These are phyloP conservation scores for Scartelaos histophorus DNA, from an alignment of 2,113 vertebrate genomes.

Conservation along the genomic window DNA sequence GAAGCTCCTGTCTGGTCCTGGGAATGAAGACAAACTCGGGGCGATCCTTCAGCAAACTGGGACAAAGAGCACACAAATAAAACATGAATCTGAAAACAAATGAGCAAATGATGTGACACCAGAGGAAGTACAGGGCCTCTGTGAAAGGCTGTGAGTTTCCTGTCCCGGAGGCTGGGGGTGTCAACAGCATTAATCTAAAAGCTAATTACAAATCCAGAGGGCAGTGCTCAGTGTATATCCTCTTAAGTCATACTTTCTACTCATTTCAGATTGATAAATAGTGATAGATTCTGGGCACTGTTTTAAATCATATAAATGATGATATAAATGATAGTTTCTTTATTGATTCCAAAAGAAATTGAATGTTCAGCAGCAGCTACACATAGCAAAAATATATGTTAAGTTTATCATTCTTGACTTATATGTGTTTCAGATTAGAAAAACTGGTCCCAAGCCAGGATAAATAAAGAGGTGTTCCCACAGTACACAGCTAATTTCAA, in stretches of 20 bases:
- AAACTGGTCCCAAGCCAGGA: not conserved
- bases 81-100: slow-evolving; percentile 54
- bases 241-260: not conserved
- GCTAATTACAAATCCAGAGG: not conserved
- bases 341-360: no score
- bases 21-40: slow-evolving; percentile 93
- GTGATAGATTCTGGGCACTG: no score
- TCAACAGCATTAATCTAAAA: slow-evolving; percentile 11
- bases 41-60: slow-evolving; percentile 88
- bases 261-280: not conserved
- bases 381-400: no score
- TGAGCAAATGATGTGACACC: slow-evolving; percentile 54
- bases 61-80: slow-evolving; percentile 68
- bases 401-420: no score
- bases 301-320: no score
- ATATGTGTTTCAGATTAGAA: not conserved
- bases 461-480: not conserved
- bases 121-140: slow-evolving; percentile 51
- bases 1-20: slow-evolving; percentile 93
- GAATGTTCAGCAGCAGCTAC: no score
- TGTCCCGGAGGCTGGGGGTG: slow-evolving; percentile 19
- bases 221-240: not conserved
- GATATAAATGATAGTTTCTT: no score
- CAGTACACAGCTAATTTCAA: not conserved
- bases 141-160: slow-evolving; percentile 40